These are phyloP conservation scores for Drosophila barbarae DNA, from an alignment of 2,888 invertebrate species.

Conservation along the genomic window DNA sequence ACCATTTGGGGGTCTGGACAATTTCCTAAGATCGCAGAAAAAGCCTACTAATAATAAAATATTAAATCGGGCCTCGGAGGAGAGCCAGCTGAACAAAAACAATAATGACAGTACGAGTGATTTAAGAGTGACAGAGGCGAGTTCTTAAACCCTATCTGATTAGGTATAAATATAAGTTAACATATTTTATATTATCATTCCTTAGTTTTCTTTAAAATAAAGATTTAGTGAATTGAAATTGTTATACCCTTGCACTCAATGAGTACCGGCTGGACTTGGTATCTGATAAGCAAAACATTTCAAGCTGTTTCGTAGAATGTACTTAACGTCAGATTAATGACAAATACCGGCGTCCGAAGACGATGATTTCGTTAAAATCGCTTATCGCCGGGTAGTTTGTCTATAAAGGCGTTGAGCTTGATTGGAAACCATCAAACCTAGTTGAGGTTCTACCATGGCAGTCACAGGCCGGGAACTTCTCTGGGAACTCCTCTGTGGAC, in stretches of 20 bases:
- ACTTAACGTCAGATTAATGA: not conserved
- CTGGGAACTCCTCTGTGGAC: slow-evolving; percentile 3
- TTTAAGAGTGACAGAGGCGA: not conserved
- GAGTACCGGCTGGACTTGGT: not conserved
- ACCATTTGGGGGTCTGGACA: slow-evolving; percentile 4
- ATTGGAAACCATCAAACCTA: not conserved
- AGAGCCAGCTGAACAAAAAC: not conserved
- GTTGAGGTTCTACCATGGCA: slow-evolving; percentile 2
- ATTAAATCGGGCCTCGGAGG: not conserved
- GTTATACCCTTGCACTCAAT: not conserved
- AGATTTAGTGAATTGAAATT: too few relatives aligned
- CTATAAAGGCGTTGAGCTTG: slow-evolving; percentile 2
- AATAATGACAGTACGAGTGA: not conserved
- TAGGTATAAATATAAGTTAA: not conserved
- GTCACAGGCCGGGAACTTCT: not conserved
- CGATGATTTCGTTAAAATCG: not conserved
- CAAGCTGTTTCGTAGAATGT: not conserved
- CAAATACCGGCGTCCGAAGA: not conserved
- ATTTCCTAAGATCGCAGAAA: not conserved
- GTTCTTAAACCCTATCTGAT: not conserved
- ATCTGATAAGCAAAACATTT: not conserved
- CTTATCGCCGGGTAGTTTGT: slow-evolving; percentile 5
- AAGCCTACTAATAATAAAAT: not conserved
- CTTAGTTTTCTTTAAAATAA: too few relatives aligned
- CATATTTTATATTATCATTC: not conserved